Conservation (phyloP, 2,113 vertebrate species). For the Camelus bactrianus region DNA sequence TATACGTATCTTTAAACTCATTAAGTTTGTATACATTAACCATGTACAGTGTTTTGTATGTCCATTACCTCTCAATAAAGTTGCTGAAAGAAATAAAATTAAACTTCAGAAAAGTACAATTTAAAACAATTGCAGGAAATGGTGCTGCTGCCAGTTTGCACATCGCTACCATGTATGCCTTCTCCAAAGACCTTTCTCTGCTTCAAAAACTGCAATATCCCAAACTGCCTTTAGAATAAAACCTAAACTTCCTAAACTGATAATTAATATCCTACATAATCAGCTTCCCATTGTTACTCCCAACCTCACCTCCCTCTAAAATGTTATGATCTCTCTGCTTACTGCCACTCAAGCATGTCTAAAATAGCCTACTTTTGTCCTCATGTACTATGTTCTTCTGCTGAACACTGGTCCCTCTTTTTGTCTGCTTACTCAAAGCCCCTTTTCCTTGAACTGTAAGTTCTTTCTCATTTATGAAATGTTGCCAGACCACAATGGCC, state of each 20-base stretch:
- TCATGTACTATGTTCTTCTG: background rate
- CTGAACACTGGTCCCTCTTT: background rate
- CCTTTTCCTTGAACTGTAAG: background rate
- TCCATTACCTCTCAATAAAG: background rate
- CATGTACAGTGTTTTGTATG: background rate
- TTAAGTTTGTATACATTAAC: background rate
- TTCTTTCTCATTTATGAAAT: slow-evolving; percentile 7
- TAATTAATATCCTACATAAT: background rate
- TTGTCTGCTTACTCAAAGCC: background rate
- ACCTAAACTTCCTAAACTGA: background rate
- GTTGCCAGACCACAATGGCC: background rate
- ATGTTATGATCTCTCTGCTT: background rate
- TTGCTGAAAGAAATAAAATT: background rate
- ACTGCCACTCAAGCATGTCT: background rate
- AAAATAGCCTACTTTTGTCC: background rate
- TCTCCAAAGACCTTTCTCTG: background rate
- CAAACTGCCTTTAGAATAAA: background rate
- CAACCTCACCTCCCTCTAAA: background rate
- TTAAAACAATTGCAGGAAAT: background rate
- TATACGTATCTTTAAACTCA: background rate
- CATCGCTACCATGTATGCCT: background rate
- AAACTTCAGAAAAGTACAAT: background rate
- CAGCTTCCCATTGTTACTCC: background rate
- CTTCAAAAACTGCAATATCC: background rate
- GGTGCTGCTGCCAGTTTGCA: background rate